Evolutionary conservation across 2,797 vertebrate genomes (phyloP).

Genomic region (Gouania willdenowi): DNA sequence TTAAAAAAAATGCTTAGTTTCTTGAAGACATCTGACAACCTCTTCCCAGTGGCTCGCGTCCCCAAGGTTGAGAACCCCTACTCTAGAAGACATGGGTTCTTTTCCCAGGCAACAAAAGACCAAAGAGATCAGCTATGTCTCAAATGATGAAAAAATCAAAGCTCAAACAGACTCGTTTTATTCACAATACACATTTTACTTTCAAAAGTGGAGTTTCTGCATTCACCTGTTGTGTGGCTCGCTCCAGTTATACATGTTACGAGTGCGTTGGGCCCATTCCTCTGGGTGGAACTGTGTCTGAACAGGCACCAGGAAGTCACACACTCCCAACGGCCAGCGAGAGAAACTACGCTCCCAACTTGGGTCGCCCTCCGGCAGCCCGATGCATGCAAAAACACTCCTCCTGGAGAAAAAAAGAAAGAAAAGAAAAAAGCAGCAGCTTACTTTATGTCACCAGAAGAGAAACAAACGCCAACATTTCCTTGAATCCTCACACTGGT

Average conservation of each 20-base stretch:
- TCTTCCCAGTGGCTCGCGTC: too few species aligned
- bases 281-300: constrained; percentile 79
- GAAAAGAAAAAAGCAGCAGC: neutral
- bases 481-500: constrained; percentile 12
- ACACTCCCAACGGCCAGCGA: constrained; percentile 90
- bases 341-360: constrained; percentile 87
- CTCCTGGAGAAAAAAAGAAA: constrained; percentile 79
- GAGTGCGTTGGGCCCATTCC: constrained; percentile 82
- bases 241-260: constrained; percentile 90
- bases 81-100: too few species aligned
- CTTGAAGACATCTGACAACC: too few species aligned
- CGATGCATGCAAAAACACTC: constrained; percentile 89
- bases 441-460: neutral
- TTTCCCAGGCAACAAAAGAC: too few species aligned
- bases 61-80: too few species aligned
- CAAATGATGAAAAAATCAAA: too few species aligned
- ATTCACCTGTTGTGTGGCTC: constrained; percentile 77
- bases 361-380: constrained; percentile 87
- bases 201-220: neutral
- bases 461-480: constrained; percentile 3
- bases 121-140: too few species aligned
- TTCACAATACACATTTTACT: too few species aligned
- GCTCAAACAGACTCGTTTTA: neutral
- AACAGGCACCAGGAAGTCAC: constrained; percentile 86
- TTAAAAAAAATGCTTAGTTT: too few species aligned